Evolutionary conservation across 2,888 invertebrate species (phyloP).

Genomic region (Agonopterix heracliana): DNA sequence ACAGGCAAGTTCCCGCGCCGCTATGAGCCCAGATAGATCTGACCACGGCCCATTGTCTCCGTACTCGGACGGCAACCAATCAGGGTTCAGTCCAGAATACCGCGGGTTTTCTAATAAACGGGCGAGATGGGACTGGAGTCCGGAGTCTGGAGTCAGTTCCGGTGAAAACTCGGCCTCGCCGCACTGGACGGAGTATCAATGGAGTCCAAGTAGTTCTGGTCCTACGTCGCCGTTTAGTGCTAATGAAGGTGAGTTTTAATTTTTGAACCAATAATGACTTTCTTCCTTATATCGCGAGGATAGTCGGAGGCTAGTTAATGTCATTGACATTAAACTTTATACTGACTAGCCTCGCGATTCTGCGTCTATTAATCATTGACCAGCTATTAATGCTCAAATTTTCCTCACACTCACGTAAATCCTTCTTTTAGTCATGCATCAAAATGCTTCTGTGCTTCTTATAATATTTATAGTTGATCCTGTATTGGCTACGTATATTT

Average conservation of each 20-base stretch:
- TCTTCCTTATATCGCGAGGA: no score
- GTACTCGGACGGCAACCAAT: slow-evolving; percentile 53
- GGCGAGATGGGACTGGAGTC: slow-evolving; percentile 59
- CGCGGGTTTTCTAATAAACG: slow-evolving; percentile 36
- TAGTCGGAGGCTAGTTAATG: no score
- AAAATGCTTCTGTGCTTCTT: no score
- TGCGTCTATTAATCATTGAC: no score
- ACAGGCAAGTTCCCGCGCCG: slow-evolving; percentile 31
- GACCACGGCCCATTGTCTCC: slow-evolving; percentile 50
- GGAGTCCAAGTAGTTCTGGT: slow-evolving; percentile 72
- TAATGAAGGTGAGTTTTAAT: slow-evolving; percentile 42
- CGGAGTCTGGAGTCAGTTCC: slow-evolving; percentile 55
- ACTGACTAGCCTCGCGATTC: no score
- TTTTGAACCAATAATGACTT: not conserved
- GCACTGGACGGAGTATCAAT: slow-evolving; percentile 63
- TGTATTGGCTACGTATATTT: no score
- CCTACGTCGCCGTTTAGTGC: slow-evolving; percentile 66
- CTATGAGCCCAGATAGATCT: slow-evolving; percentile 45
- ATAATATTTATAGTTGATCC: no score
- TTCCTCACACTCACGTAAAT: no score
- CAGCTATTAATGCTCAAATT: no score
- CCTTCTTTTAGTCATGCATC: no score
- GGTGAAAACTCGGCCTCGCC: slow-evolving; percentile 54
- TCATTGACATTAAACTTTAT: no score
- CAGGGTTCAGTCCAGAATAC: slow-evolving; percentile 59